A percentile compares a stretch with the other conserved stretches of the same genome.
Evolutionary conservation across 2,797 vertebrate genomes (phyloP).

Genomic region (Enteromius argenteus): DNA sequence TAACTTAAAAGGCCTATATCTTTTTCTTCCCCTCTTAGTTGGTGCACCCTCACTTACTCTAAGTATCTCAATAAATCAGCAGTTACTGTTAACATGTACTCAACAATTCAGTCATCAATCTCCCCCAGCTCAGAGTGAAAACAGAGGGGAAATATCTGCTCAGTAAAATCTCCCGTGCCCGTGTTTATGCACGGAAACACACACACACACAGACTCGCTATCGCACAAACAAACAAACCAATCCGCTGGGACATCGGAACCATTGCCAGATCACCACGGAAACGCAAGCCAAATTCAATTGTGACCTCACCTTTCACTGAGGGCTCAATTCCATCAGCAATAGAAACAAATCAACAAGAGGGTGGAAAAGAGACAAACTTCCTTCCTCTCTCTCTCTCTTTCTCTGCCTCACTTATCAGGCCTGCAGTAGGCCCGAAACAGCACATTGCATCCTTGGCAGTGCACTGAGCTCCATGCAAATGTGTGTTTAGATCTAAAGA

Average conservation of each 20-base stretch:
- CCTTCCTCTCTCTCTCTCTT: slow-evolving; percentile 41
- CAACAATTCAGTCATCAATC: slow-evolving; percentile 92
- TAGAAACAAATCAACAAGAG: slow-evolving; percentile 78
- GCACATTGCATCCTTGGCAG: slow-evolving; percentile 24
- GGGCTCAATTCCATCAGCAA: slow-evolving; percentile 72
- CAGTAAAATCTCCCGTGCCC: slow-evolving; percentile 82
- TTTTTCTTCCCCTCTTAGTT: slow-evolving; percentile 86
- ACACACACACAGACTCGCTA: slow-evolving; percentile 69
- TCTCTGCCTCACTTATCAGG: slow-evolving; percentile 60
- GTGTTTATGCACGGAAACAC: slow-evolving; percentile 56
- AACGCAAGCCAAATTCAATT: slow-evolving; percentile 80
- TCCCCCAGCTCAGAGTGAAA: slow-evolving; percentile 85
- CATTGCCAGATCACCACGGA: slow-evolving; percentile 79
- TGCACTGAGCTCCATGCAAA: slow-evolving; percentile 67
- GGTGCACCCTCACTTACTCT: slow-evolving; percentile 96
- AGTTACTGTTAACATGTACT: slow-evolving; percentile 92
- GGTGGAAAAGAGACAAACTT: slow-evolving; percentile 41
- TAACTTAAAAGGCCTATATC: slow-evolving; percentile 94
- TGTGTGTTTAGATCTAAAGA: slow-evolving; percentile 75
- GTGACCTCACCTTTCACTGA: slow-evolving; percentile 80
- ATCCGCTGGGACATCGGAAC: slow-evolving; percentile 73
- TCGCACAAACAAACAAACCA: slow-evolving; percentile 73
- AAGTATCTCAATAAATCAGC: slow-evolving; percentile 98
- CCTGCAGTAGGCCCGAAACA: slow-evolving; percentile 34
- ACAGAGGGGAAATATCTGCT: slow-evolving; percentile 85